phyloP scores from a whole-genome alignment of 2,888 invertebrate species.

The Allophyes oxyacanthae region DNA sequence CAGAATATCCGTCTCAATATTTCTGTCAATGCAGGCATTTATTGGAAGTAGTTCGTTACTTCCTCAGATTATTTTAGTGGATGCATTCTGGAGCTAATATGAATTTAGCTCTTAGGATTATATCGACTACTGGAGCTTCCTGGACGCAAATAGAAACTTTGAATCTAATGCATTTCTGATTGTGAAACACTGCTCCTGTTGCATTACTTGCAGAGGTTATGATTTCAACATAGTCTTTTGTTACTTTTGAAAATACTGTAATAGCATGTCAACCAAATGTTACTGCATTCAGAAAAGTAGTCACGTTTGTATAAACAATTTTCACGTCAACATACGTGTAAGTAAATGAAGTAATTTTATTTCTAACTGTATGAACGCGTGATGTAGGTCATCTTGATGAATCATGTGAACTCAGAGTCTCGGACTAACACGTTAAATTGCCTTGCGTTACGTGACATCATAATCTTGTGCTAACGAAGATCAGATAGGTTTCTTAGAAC shows the following conservation, averaged over 20 bases:
- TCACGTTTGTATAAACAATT: slow-evolving; percentile 38
- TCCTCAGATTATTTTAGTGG: slow-evolving; percentile 55
- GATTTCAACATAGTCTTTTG: slow-evolving; percentile 24
- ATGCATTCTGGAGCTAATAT: slow-evolving; percentile 53
- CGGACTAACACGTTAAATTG: slow-evolving; percentile 66
- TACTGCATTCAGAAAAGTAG: slow-evolving; percentile 24
- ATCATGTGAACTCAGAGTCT: slow-evolving; percentile 73
- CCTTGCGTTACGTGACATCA: slow-evolving; percentile 75
- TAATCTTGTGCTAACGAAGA: slow-evolving; percentile 62
- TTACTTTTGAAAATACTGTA: slow-evolving; percentile 3
- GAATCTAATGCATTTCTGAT: slow-evolving; percentile 70
- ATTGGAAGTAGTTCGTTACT: slow-evolving; percentile 49
- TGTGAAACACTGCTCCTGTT: slow-evolving; percentile 61
- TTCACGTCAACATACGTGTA: slow-evolving; percentile 35
- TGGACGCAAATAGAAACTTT: slow-evolving; percentile 73
- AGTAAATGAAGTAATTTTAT: slow-evolving; percentile 44
- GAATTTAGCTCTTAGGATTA: slow-evolving; percentile 58
- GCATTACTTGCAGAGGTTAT: slow-evolving; percentile 13
- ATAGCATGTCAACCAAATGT: slow-evolving; percentile 2
- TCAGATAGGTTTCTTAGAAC: slow-evolving; percentile 47
- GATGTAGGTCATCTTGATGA: slow-evolving; percentile 79
- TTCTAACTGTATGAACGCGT: slow-evolving; percentile 69
- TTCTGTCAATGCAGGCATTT: slow-evolving; percentile 55
- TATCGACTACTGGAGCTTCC: slow-evolving; percentile 69
- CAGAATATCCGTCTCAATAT: slow-evolving; percentile 52